Conservation (phyloP, 2,797 vertebrate species). For the Myotis planiceps region DNA sequence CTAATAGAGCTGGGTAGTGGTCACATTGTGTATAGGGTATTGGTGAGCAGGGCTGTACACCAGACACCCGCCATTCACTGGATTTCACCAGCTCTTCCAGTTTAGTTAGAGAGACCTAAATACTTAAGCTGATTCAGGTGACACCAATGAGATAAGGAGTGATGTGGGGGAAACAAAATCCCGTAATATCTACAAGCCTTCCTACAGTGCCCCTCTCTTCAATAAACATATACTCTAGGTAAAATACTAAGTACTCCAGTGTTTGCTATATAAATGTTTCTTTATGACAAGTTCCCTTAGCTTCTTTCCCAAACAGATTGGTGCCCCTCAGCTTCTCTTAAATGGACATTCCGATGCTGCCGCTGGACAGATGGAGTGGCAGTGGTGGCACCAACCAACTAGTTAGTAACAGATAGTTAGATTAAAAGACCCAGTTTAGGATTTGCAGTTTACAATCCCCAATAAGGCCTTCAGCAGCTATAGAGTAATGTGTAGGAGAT, state of each 20-base stretch:
- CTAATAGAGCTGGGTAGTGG: neutral
- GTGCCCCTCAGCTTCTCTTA: neutral
- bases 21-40: neutral
- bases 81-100: neutral
- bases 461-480: neutral
- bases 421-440: neutral
- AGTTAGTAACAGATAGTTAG: neutral
- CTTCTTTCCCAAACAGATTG: neutral
- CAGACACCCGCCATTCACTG: neutral
- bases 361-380: no score
- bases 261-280: neutral
- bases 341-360: neutral
- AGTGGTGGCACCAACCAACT: neutral
- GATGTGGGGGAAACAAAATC: neutral
- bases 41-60: neutral
- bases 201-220: neutral
- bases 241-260: neutral
- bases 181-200: neutral
- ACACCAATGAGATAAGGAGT: neutral
- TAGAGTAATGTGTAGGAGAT: neutral
- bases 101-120: neutral
- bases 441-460: neutral
- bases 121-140: neutral
- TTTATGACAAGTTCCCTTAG: neutral
- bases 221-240: neutral